Evolutionary conservation across 2,113 vertebrate genomes (phyloP), one percentile per base, ranked within the genome.

Genomic region (Plecotus auritus): DNA sequence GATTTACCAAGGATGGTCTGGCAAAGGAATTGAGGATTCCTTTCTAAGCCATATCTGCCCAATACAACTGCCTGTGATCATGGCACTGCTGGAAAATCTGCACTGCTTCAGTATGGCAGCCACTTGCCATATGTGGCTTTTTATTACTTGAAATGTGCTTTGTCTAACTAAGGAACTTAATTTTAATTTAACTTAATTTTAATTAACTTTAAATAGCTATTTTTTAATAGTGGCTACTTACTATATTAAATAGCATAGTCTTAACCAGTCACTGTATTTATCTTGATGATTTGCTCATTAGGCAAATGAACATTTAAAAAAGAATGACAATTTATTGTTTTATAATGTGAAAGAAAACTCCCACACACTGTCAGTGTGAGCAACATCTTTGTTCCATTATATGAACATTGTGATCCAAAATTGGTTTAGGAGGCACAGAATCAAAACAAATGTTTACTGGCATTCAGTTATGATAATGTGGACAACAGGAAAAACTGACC

Each of bases 111-210:
- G 16, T 8, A 14, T 6, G 37, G 35, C 37, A 85, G 22, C 35
- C 40, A 30, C n/a, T 66, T 67, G 18, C 9, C 42, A 73, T 45
- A 32, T 20, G 20, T 64, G n/a, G 16, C 30, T 64, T 91, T 76
- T 88, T 30, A 78, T 59, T 5, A 69, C 26, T 96, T 90, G 40
- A 92, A 77, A 93, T 73, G 20, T 77, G 7, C 30, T 64, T 87
- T 49, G 32, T 85, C 45, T 87, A 35, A 95, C 4, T 45, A 2
- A 66, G 12, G 26, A 90, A 16, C 11, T 95, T 67, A 91, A 81
- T 69, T 96, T 95, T 56, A 86, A 67, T 81, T 80, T 59, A 35
- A 77, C 92, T 85, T 93, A 64, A 78, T 70, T 96, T 95, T 49
- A 89, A 67, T 81, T 59, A 37, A 82, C 93, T 85, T 94, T 84